Percentiles rank a stretch among this genome's conserved stretches.
phyloP scores from a whole-genome alignment of 2,113 vertebrate species.

The Takifugu flavidus region DNA sequence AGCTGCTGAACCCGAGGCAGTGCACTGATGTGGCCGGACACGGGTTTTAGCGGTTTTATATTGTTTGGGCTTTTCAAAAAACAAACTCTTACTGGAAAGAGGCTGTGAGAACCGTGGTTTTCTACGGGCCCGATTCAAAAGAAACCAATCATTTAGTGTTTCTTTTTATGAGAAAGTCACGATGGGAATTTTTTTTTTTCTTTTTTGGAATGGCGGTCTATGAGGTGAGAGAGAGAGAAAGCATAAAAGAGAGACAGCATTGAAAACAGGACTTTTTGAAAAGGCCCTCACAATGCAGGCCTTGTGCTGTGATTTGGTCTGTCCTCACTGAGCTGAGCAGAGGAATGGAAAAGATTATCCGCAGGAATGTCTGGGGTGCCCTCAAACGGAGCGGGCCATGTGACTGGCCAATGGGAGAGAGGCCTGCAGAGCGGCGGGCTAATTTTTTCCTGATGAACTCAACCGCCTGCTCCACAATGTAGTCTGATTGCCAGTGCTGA shows the following conservation, averaged over 20 bases:
- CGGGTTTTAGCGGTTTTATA: constrained; percentile 71
- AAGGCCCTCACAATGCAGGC: constrained; percentile 73
- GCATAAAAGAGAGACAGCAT: constrained; percentile 54
- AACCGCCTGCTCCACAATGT: constrained; percentile 77
- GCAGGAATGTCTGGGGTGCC: constrained; percentile 85
- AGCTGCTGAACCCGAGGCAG: constrained; percentile 62
- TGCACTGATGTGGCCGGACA: constrained; percentile 71
- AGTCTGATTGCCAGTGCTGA: constrained; percentile 76
- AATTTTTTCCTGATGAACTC: constrained; percentile 86
- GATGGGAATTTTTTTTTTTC: constrained; percentile 38
- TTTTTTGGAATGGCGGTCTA: constrained; percentile 50
- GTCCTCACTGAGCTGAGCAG: constrained; percentile 71
- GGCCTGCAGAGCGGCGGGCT: constrained; percentile 70
- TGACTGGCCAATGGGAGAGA: constrained; percentile 74
- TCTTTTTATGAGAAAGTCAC: constrained; percentile 38
- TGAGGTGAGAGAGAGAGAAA: constrained; percentile 60
- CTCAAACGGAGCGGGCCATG: constrained; percentile 75
- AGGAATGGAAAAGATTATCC: constrained; percentile 87
- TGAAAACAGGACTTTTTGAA: constrained; percentile 68
- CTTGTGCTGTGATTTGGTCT: constrained; percentile 76
- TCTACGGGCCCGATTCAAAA: constrained; percentile 36
- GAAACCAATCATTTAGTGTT: constrained; percentile 37
- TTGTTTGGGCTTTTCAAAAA: constrained; percentile 68
- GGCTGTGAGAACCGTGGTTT: constrained; percentile 68
- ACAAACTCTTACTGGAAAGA: constrained; percentile 65